Percentiles rank a stretch among this genome's conserved stretches.
These are phyloP conservation scores for Gorsachius goisagi DNA, from an alignment of 2,113 vertebrate species.

Conservation along the genomic window DNA sequence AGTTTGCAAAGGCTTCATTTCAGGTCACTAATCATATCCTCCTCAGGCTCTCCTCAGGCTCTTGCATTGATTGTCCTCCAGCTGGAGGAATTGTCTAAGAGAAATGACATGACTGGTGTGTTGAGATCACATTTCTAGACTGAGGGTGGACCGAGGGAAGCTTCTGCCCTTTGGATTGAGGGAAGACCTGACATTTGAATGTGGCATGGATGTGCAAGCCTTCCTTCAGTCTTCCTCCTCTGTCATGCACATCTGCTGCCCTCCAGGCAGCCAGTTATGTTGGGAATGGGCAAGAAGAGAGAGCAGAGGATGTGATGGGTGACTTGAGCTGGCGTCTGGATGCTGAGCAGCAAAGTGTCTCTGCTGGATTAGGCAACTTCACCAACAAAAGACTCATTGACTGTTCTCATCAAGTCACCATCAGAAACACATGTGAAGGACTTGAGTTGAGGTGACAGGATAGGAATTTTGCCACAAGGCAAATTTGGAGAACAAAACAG, in stretches of 20 bases:
- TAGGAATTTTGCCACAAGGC: neutral
- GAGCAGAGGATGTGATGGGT: neutral
- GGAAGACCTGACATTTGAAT: slow-evolving; percentile 33
- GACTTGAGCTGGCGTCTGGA: neutral
- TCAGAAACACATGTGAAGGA: neutral
- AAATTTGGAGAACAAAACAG: neutral
- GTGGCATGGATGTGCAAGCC: neutral
- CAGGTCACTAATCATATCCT: slow-evolving; percentile 1
- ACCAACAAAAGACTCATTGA: neutral
- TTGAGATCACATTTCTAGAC: neutral
- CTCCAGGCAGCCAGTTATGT: neutral
- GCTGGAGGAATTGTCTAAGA: neutral
- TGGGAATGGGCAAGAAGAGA: neutral
- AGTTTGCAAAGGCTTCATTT: neutral
- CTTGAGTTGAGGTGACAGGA: neutral
- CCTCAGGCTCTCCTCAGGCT: neutral
- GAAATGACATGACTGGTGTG: neutral
- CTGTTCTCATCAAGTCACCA: neutral
- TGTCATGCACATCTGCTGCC: neutral
- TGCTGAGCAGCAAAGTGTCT: neutral
- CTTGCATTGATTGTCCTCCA: neutral
- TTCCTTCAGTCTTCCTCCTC: neutral
- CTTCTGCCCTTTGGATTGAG: slow-evolving; percentile 17
- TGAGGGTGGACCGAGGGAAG: neutral
- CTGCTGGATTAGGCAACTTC: neutral